A percentile compares a stretch with the other conserved stretches of the same genome.
Evolutionary conservation across 2,113 vertebrate genomes (phyloP).

Genomic region (Hippolais icterina): DNA sequence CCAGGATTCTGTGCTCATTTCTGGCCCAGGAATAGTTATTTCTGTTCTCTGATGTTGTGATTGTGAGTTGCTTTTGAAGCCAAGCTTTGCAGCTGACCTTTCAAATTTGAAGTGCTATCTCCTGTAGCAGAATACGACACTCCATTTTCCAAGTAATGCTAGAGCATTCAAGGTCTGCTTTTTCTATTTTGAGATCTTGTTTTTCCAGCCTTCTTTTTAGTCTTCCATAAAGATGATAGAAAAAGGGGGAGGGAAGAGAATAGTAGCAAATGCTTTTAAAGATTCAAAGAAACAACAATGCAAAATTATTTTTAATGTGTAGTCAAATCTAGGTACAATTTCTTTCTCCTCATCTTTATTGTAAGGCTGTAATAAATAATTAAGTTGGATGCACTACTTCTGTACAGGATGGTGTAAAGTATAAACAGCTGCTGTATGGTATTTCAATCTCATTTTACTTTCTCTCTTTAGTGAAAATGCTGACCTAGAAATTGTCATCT

Average conservation of each 20-base stretch:
- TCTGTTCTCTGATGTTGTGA: not conserved
- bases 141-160: not conserved
- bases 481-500: slow-evolving; percentile 12
- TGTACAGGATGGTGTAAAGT: not conserved
- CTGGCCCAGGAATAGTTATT: not conserved
- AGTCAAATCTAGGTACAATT: not conserved
- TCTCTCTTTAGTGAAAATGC: not conserved
- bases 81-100: slow-evolving; percentile 48
- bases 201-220: not conserved
- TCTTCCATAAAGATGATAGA: not conserved
- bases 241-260: not conserved
- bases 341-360: not conserved
- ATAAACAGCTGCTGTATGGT: not conserved
- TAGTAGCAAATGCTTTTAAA: not conserved
- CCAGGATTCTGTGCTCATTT: not conserved
- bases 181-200: not conserved
- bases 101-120: slow-evolving; percentile 18
- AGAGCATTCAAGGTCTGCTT: not conserved
- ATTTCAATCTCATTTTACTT: slow-evolving; percentile 5
- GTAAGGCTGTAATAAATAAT: slow-evolving; percentile 25
- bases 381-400: not conserved
- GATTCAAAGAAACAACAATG: not conserved
- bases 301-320: not conserved
- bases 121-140: not conserved
- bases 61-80: slow-evolving; percentile 13